These are phyloP conservation scores for Drosophila santomea DNA, from an alignment of 1,140 invertebrate genomes.

Conservation along the genomic window DNA sequence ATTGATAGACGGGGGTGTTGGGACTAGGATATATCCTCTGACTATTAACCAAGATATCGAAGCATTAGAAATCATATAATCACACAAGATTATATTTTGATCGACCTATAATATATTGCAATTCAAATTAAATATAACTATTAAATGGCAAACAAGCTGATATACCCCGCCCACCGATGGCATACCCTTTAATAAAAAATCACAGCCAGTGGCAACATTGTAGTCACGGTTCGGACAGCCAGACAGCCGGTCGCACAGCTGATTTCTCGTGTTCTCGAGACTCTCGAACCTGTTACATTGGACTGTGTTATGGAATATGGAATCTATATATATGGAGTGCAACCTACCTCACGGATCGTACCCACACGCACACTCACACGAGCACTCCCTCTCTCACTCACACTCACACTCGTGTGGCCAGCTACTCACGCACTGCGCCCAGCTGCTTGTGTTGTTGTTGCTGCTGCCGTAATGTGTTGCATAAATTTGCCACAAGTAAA, in stretches of 20 bases:
- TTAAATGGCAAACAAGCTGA: not conserved
- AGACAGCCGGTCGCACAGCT: conserved; percentile 65
- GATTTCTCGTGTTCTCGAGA: conserved; percentile 42
- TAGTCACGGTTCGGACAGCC: conserved; percentile 38
- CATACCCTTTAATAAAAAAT: conserved; percentile 6
- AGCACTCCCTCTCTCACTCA: conserved; percentile 35
- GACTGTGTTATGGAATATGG: conserved; percentile 21
- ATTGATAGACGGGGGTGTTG: not conserved
- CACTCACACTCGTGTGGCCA: conserved; percentile 21
- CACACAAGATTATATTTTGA: too few relatives aligned
- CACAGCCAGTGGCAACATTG: conserved; percentile 70
- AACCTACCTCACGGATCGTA: conserved; percentile 72
- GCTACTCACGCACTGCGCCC: conserved; percentile 40
- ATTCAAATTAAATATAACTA: too few relatives aligned
- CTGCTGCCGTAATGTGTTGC: conserved; percentile 57
- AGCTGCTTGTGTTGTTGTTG: conserved; percentile 29
- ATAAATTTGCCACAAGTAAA: conserved; percentile 73
- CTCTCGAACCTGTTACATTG: conserved; percentile 44
- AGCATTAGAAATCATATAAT: too few relatives aligned
- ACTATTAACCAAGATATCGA: too few relatives aligned
- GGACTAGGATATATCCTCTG: conserved; percentile 15
- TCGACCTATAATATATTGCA: too few relatives aligned
- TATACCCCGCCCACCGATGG: not conserved
- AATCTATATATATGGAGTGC: conserved; percentile 29
- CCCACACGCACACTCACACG: conserved; percentile 34